phyloP scores from a whole-genome alignment of 2,797 vertebrate species.

The Galaxias olidus region DNA sequence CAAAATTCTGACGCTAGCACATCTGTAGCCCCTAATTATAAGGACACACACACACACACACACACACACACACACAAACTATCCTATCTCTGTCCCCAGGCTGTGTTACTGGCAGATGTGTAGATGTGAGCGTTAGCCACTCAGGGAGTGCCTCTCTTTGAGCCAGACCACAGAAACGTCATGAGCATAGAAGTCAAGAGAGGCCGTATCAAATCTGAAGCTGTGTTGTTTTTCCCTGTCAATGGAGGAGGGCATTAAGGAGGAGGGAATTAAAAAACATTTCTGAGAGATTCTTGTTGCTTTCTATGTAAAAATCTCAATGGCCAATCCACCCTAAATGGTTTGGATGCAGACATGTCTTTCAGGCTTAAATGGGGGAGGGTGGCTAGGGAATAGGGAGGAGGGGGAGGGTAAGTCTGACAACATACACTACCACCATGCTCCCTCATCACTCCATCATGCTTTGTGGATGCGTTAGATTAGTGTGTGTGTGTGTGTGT shows the following conservation, averaged over 20 bases:
- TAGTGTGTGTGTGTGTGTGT: conserved; percentile 8
- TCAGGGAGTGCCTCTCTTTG: not conserved
- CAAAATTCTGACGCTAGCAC: conserved; percentile 20
- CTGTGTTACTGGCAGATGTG: not conserved
- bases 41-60: conserved; percentile 15
- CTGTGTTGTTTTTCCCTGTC: not conserved
- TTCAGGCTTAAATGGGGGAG: conserved; percentile 9
- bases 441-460: conserved; percentile 6
- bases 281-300: too few relatives aligned
- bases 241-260: not conserved
- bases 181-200: not conserved
- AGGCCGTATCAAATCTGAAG: not conserved
- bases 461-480: not conserved
- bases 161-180: not conserved
- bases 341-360: not conserved
- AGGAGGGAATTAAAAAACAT: not conserved
- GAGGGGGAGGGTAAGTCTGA: conserved; percentile 17
- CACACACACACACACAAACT: conserved; percentile 33
- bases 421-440: conserved; percentile 6
- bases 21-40: conserved; percentile 32
- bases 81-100: conserved; percentile 48
- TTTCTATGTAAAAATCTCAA: too few relatives aligned
- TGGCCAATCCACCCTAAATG: not conserved
- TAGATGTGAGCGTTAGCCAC: not conserved
- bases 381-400: not conserved